Evolutionary conservation across 2,113 vertebrate species (phyloP), one percentile per base, ranked within the genome.

Genomic region (Odontophorus gujanensis): DNA sequence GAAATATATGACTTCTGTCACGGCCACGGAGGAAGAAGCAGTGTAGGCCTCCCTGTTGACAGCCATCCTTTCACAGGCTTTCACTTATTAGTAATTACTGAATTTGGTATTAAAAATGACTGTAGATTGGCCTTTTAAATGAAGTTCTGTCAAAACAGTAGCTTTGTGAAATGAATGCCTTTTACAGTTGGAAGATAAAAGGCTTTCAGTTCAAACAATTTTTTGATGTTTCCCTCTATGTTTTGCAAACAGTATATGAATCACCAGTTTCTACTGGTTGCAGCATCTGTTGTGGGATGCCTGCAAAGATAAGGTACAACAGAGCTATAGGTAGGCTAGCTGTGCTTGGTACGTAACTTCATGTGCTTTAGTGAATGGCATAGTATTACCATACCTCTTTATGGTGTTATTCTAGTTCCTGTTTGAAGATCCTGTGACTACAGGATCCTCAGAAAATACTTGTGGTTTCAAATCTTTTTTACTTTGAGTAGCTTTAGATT

Each of bases 151-250:
- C 36, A 62, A 61, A 85, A 38, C 16, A 55, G 36, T 13, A 53
- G 36, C 20, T 36, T 36, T 18, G 26, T 30, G 30, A 94, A 40
- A 79, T 73, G 7, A 87, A 65, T 62, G 36, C 24, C 4, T 71
- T 45, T 89, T 86, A 72, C 25, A 53, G 22, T 4, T 94, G 43
- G 26, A 92, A 86, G n/a, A 90, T 51, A 66, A 93, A 87, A 93
- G 7, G n/a, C 9, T 61, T 78, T 92, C 65, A 40, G 7, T 88
- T 92, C 57, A 87, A 90, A 45, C 24, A 69, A 4, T 8, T 85
- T 79, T 94, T 87, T 89, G 9, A 76, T 73, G 43, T 87, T 92
- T 85, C 22, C 21, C 66, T 93, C 55, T 78, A 78, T 38, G 30
- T 86, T 11, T 77, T 36, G 57, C 57, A 69, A n/a, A 69, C 58